Evolutionary conservation across 2,797 vertebrate genomes (phyloP), one percentile per base, ranked within the genome.

Genomic region (Agapornis canus): DNA sequence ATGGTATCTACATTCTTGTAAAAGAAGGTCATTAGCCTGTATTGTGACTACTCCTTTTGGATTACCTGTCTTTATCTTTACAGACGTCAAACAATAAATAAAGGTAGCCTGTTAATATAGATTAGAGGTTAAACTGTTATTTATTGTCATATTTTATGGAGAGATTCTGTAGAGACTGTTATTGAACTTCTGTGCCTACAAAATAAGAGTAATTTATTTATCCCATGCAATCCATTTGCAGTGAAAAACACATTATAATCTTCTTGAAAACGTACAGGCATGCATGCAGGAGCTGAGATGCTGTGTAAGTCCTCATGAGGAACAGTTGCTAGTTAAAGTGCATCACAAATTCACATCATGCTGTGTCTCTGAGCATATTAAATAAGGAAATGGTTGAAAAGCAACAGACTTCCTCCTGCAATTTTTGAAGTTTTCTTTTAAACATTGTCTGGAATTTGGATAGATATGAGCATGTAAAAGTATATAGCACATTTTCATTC

Each of bases 11-110:
- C 86, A 25, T 96, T 94, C 97, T 97, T 91, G 90, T 97, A 97
- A 98, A 97, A 66, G 94, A 95, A 98, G 97, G 98, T 98, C 97
- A 97, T 94, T 91, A 77, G 96, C 52, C 84, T 73, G 60, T 73
- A 69, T 89, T 82, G 81, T 78, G 77, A 35, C 73, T 95, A 43
- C 43, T 95, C 17, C 71, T 90, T 95, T 92, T 89, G 86, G 71
- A 87, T 90, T 81, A 43, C 78, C 73, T 75, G 60, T 48, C 77
- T 92, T 90, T 85, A 69, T 90, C 94, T 94, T 92, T 87, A 88
- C 60, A 81, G 29, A 75, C 86, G 75, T 47, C 78, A 89, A 94
- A 94, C 57, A 70, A 92, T 92, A 94, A 95, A 89, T 86, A 89
- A 86, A 70, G 56, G 13, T 20, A 77, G 31, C 54, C 84, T 82